These are phyloP conservation scores for Lophotriccus pileatus DNA, from an alignment of 2,797 vertebrate species.

Conservation along the genomic window DNA sequence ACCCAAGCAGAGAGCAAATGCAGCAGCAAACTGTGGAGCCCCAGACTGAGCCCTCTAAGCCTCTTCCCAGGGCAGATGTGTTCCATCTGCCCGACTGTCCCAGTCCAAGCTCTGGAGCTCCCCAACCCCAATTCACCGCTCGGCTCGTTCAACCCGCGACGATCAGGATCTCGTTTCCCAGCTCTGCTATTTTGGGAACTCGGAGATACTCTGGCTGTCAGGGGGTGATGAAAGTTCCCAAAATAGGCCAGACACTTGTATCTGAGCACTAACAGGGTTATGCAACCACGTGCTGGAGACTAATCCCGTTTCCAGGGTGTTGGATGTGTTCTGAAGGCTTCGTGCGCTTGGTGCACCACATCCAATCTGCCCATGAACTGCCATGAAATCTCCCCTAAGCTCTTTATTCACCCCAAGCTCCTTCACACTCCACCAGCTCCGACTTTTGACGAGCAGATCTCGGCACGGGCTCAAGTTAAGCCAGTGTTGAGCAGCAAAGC, in stretches of 20 bases:
- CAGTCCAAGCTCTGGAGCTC: not conserved
- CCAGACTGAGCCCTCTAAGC: fast-evolving
- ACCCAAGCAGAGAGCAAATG: not conserved
- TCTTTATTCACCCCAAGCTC: not conserved
- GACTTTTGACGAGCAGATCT: not conserved
- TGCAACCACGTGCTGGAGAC: not conserved
- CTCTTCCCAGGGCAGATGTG: not conserved
- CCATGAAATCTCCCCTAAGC: not conserved
- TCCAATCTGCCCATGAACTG: not conserved
- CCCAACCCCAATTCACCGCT: not conserved
- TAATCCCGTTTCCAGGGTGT: not conserved
- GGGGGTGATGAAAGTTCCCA: not conserved
- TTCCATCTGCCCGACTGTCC: not conserved
- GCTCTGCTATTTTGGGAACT: not conserved
- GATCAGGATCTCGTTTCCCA: not conserved
- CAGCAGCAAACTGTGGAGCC: not conserved
- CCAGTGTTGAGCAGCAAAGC: not conserved
- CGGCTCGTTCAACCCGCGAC: not conserved
- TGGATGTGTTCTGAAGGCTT: not conserved
- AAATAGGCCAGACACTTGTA: not conserved
- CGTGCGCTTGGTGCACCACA: not conserved
- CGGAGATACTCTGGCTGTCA: not conserved
- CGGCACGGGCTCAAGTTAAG: not conserved
- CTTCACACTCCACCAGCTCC: not conserved
- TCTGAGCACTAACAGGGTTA: not conserved